These are phyloP conservation scores for Chromis chromis DNA, from an alignment of 2,797 vertebrate species.

Conservation along the genomic window DNA sequence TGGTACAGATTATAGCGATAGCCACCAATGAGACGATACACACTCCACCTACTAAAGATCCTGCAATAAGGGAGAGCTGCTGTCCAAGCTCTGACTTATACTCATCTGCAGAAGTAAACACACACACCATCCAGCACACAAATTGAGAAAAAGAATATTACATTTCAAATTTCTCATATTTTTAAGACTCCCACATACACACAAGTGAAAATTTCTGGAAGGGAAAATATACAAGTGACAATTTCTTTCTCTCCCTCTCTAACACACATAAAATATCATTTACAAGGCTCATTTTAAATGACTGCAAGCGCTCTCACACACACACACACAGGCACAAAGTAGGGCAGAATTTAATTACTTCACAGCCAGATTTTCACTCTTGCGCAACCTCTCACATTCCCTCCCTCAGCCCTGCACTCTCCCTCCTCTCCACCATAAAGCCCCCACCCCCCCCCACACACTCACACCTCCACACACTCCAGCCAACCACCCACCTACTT, in stretches of 20 bases:
- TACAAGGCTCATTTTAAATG: constrained; percentile 45
- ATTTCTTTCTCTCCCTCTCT: constrained; percentile 18
- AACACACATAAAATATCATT: constrained; percentile 34
- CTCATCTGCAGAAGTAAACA: constrained; percentile 85
- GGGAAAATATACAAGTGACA: constrained; percentile 31
- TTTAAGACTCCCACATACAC: constrained; percentile 15
- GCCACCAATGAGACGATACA: constrained; percentile 94
- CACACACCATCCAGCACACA: constrained; percentile 33
- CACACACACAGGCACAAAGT: constrained; percentile 41
- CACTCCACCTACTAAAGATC: constrained; percentile 91
- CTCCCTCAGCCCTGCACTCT: constrained; percentile 34
- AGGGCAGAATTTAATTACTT: constrained; percentile 65
- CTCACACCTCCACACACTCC: constrained; percentile 23
- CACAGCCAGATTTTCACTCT: constrained; percentile 54
- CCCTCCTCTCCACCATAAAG: constrained; percentile 39
- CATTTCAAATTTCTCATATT: constrained; percentile 10
- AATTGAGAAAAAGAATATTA: constrained; percentile 9
- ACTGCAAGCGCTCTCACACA: constrained; percentile 34
- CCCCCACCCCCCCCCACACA: constrained; percentile 25
- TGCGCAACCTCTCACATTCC: constrained; percentile 37
- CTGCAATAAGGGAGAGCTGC: constrained; percentile 94
- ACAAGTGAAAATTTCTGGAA: constrained; percentile 25
- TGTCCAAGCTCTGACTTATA: constrained; percentile 95
- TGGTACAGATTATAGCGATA: constrained; percentile 94
- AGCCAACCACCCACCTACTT: constrained; percentile 71